Evolutionary conservation across 2,888 invertebrate genomes (phyloP).

Genomic region (Cheilosia grossa): DNA sequence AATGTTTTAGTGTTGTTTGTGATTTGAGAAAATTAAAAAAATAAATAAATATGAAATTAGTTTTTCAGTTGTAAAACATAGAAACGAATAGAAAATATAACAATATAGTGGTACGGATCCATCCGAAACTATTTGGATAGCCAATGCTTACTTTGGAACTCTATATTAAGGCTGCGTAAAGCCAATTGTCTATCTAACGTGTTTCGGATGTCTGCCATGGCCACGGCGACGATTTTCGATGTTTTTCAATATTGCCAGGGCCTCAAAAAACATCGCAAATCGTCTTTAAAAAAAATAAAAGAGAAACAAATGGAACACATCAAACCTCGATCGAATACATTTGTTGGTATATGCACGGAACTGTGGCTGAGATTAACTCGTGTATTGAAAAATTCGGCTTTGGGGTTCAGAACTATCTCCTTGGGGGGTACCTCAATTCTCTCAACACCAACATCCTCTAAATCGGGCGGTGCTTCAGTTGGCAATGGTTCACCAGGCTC

Average conservation of each 20-base stretch:
- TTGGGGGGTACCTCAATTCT: slow-evolving; percentile 85
- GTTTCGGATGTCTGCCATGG: slow-evolving; percentile 63
- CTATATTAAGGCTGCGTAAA: slow-evolving; percentile 34
- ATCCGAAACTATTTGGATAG: slow-evolving; percentile 76
- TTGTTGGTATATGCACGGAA: slow-evolving; percentile 97
- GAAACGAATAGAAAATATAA: slow-evolving; percentile 15
- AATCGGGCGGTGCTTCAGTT: slow-evolving; percentile 84
- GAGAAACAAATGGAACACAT: slow-evolving; percentile 63
- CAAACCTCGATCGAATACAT: slow-evolving; percentile 95
- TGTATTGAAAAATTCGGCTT: slow-evolving; percentile 91
- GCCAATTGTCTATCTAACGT: slow-evolving; percentile 75
- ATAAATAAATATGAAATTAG: slow-evolving; percentile 61
- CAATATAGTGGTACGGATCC: slow-evolving; percentile 15
- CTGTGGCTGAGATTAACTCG: slow-evolving; percentile 91
- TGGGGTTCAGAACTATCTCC: slow-evolving; percentile 87
- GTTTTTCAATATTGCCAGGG: not conserved
- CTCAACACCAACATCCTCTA: slow-evolving; percentile 85
- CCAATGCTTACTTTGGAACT: slow-evolving; percentile 64
- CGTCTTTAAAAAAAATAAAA: slow-evolving; percentile 37
- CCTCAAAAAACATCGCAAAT: slow-evolving; percentile 9
- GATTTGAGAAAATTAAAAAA: slow-evolving; percentile 75
- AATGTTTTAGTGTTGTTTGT: slow-evolving; percentile 31
- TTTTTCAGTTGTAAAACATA: slow-evolving; percentile 8
- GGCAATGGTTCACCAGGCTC: slow-evolving; percentile 85
- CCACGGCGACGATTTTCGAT: slow-evolving; percentile 6